These are phyloP conservation scores for Nemoura dubitans DNA, from an alignment of 2,888 invertebrate species.

Conservation along the genomic window DNA sequence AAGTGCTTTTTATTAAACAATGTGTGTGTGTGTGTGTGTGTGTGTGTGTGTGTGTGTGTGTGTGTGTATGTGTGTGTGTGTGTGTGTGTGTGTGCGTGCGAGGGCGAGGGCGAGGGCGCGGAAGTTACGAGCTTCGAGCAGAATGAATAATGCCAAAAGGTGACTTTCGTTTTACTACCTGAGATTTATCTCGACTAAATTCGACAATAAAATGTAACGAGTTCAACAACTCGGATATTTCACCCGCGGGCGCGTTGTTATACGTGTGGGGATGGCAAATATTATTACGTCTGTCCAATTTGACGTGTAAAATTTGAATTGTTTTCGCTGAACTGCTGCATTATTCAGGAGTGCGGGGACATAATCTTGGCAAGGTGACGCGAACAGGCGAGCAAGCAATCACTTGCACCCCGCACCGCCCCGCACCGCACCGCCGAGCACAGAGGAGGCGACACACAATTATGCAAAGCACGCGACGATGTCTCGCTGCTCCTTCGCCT, in stretches of 20 bases:
- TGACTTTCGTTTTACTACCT: slow-evolving; percentile 5
- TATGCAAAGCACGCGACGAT: slow-evolving; percentile 1
- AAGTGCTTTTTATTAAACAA: slow-evolving; percentile 12
- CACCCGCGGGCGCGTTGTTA: not conserved
- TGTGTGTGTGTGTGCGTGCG: too few species aligned
- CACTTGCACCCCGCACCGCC: not conserved
- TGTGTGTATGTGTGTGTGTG: too few species aligned
- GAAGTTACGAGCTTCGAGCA: not conserved
- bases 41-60: too few species aligned
- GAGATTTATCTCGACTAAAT: slow-evolving; percentile 17
- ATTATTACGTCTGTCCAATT: slow-evolving; percentile 29
- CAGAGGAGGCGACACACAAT: slow-evolving; percentile 33
- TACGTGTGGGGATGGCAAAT: slow-evolving; percentile 10
- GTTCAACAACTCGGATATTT: not conserved
- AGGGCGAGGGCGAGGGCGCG: not conserved
- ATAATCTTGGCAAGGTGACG: slow-evolving; percentile 14
- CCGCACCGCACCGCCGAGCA: not conserved
- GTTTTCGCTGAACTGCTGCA: slow-evolving; percentile 32
- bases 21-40: too few species aligned
- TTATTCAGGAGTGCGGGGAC: slow-evolving; percentile 25
- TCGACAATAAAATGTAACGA: slow-evolving; percentile 22
- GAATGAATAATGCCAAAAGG: not conserved
- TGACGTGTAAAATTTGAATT: slow-evolving; percentile 33
- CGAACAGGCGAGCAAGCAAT: slow-evolving; percentile 1
- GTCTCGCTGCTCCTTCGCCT: not conserved